Base-by-base conservation (phyloP, 2,797 vertebrate genomes). In the Notolepis coatsorum region DNA sequence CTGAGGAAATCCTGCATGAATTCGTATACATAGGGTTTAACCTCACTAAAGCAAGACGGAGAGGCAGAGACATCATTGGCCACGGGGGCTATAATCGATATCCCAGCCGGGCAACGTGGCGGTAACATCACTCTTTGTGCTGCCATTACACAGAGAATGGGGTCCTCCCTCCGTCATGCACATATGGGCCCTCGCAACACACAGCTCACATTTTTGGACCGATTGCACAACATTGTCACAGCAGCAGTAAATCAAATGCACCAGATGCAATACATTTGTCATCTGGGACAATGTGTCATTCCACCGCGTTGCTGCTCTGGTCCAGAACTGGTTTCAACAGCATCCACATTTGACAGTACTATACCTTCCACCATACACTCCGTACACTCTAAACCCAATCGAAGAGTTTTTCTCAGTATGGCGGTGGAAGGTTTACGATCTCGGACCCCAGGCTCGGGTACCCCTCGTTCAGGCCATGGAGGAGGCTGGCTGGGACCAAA, bases 321-420 rank as follows among this genome's bases (percentile, higher is more conserved):
- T 49, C 17, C 61, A 56, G 30, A 50, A 49, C 33, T 66, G 63
- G 63, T 66, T 66, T 66, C 33, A 66, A 37, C 46, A 50, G n/a
- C 54, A 59, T 59, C 54, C 54, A 66, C 63, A 50, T 15, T 66
- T 49, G 4, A 20, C 50, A 42, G 10, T 56, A 3, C 43, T 20
- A 27, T 64, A 47, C 20, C 23, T 47, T 18, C 50, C 41, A 37
- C 31, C 52, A 65, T 50, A 48, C 31, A 15, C 37, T 43, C 37
- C n/a, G n/a, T n/a, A 7, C 10, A n/a, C 15, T 21, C 46, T 28
- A 17, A 30, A 49, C 48, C 48, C 27, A 24, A 47, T 47, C 6
- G 45, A 47, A n/a, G 23, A 47, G 45, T 41, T 28, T 56, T 43
- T 24, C 15, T 39, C 37, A 2, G 38, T 38, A 56, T 42, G 38